Conservation (phyloP, 2,113 vertebrate genomes). For the Daubentonia madagascariensis region DNA sequence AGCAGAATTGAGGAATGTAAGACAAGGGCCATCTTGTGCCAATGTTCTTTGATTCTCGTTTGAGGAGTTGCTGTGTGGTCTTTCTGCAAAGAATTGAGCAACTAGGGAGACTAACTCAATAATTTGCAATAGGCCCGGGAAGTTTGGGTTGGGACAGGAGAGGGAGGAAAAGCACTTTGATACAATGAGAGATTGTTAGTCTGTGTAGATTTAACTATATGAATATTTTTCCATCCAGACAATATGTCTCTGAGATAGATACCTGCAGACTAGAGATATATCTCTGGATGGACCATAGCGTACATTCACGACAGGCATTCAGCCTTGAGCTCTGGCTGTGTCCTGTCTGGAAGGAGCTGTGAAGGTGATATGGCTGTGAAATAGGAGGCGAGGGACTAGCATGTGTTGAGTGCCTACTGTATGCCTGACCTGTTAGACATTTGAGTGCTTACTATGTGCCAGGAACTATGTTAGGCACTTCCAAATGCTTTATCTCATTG, state of each 20-base stretch:
- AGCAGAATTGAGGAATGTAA: not conserved
- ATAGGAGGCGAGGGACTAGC: no score
- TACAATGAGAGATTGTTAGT: not conserved
- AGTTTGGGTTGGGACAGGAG: not conserved
- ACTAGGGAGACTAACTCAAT: not conserved
- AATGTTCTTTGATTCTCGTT: not conserved
- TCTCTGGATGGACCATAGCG: not conserved
- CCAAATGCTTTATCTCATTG: not conserved
- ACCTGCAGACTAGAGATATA: not conserved
- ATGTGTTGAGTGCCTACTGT: not conserved
- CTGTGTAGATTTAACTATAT: not conserved
- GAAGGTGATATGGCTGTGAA: not conserved
- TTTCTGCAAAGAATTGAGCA: not conserved
- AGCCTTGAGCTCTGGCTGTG: not conserved
- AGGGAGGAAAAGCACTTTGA: no score
- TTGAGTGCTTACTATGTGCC: not conserved
- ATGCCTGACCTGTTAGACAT: not conserved
- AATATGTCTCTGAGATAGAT: not conserved
- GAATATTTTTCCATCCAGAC: not conserved
- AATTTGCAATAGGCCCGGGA: not conserved
- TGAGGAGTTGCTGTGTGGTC: not conserved
- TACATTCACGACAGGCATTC: accelerated
- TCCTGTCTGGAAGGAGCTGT: not conserved
- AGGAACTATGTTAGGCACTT: not conserved
- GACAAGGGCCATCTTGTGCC: not conserved